These are phyloP conservation scores for Tetramorium bicarinatum DNA, from an alignment of 2,888 invertebrate species.

Conservation along the genomic window DNA sequence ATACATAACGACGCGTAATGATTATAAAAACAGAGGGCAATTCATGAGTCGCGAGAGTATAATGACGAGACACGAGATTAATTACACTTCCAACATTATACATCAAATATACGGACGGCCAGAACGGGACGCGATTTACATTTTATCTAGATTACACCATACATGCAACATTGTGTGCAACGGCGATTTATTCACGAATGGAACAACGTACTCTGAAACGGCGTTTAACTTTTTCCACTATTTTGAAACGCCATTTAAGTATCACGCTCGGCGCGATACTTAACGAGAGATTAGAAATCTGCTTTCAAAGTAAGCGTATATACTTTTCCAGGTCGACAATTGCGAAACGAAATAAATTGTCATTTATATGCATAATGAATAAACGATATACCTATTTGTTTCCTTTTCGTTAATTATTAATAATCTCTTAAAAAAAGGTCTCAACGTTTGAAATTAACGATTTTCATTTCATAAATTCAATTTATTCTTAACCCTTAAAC, in stretches of 20 bases:
- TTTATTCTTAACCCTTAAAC: too few relatives aligned
- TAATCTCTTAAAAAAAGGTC: not conserved
- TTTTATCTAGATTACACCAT: conserved; percentile 46
- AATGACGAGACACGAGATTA: conserved; percentile 29
- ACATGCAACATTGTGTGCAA: conserved; percentile 48
- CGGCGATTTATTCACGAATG: conserved; percentile 20
- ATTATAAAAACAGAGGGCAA: not conserved
- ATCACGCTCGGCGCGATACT: conserved; percentile 10
- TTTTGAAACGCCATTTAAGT: conserved; percentile 37
- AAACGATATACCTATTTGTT: not conserved
- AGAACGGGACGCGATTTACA: conserved; percentile 36
- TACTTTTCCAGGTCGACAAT: not conserved
- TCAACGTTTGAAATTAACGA: not conserved
- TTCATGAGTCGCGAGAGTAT: conserved; percentile 2
- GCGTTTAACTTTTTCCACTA: conserved; percentile 37
- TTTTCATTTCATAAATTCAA: not conserved
- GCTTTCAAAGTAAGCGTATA: not conserved
- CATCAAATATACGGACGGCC: not conserved
- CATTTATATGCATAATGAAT: not conserved
- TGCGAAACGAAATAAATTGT: not conserved
- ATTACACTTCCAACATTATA: conserved; percentile 30
- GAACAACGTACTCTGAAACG: conserved; percentile 31
- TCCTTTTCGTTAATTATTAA: not conserved
- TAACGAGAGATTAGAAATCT: conserved; percentile 7
- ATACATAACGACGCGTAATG: not conserved